Evolutionary conservation across 2,113 vertebrate genomes (phyloP).

Genomic region (Orientallactaga bullata): DNA sequence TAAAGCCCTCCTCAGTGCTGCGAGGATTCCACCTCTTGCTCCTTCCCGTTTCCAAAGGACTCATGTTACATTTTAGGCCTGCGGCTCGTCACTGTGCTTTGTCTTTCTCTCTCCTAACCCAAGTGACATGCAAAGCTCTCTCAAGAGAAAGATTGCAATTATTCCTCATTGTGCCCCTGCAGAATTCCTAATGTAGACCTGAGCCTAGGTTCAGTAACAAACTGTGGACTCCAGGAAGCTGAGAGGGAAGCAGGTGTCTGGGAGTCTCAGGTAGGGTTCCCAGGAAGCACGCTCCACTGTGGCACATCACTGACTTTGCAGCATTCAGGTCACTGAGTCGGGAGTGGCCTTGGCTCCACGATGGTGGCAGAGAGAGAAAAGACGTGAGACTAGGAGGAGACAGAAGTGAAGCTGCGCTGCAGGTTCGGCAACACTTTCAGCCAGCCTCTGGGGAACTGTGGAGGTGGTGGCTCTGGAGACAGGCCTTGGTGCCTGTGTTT

Average conservation of each 20-base stretch:
- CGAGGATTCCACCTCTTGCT: background rate
- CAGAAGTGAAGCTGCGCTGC: background rate
- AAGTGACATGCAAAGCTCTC: background rate
- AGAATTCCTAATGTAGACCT: background rate
- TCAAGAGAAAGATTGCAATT: background rate
- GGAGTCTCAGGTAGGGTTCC: conserved; percentile 20
- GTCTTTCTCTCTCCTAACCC: background rate
- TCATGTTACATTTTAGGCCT: background rate
- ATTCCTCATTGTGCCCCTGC: conserved; percentile 1
- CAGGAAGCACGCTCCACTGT: background rate
- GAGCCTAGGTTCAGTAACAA: background rate
- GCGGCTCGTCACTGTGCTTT: background rate
- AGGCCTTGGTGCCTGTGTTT: background rate
- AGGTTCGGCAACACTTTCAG: background rate
- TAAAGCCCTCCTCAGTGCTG: background rate
- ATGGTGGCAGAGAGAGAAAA: background rate
- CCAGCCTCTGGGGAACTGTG: background rate
- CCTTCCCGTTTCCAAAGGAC: background rate
- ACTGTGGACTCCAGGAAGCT: background rate
- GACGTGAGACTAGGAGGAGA: background rate
- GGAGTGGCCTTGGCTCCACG: background rate
- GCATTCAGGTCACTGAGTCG: background rate
- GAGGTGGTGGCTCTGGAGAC: background rate
- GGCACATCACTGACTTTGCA: background rate
- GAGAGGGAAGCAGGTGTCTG: background rate